phyloP scores from a whole-genome alignment of 2,113 vertebrate species.

The Hippocampus zosterae region DNA sequence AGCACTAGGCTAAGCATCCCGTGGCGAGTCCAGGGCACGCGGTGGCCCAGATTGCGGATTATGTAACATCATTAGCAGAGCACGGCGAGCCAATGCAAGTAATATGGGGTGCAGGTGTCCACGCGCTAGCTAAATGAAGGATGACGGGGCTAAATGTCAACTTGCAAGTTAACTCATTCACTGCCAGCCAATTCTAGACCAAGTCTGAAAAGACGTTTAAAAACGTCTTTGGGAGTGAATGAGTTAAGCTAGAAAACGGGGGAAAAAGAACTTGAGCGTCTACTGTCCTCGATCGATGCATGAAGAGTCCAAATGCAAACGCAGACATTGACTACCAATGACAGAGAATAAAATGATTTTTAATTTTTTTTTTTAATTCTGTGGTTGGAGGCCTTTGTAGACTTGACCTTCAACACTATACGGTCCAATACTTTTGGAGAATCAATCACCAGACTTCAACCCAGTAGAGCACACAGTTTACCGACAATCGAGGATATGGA shows the following conservation, averaged over 20 bases:
- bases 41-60: slow-evolving; percentile 7
- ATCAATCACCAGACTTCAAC: neutral
- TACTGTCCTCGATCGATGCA: too few species aligned
- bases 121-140: neutral
- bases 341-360: too few species aligned
- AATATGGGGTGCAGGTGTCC: neutral
- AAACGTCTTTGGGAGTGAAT: too few species aligned
- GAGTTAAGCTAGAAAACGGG: neutral
- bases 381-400: too few species aligned
- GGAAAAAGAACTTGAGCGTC: too few species aligned
- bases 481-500: neutral
- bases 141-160: neutral
- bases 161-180: neutral
- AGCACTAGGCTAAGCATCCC: slow-evolving; percentile 1
- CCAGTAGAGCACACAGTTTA: neutral
- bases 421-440: neutral
- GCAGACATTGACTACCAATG: too few species aligned
- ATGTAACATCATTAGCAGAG: slow-evolving; percentile 4
- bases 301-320: too few species aligned
- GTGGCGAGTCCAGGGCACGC: neutral
- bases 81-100: neutral
- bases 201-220: too few species aligned
- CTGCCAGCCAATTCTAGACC: too few species aligned
- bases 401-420: too few species aligned
- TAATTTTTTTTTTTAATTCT: too few species aligned